Evolutionary conservation across 2,113 vertebrate genomes (phyloP), one percentile per base, ranked within the genome.

Genomic region (Macquaria ambigua): DNA sequence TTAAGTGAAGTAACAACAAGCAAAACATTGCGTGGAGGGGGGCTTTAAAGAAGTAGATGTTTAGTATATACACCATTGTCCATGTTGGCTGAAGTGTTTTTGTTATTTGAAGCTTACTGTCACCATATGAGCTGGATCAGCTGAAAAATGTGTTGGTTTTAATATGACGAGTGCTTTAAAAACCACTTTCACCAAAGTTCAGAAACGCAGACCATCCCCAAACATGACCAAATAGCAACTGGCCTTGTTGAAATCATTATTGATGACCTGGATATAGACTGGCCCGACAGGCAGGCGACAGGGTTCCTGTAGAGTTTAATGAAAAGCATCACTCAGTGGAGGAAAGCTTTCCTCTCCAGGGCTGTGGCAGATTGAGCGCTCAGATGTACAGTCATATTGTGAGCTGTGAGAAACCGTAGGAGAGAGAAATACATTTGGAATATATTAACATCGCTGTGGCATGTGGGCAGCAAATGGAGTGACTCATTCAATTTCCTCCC

Each of bases 381-480:
- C 79, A 84, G 76, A 88, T 81, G 71, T 74, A 82, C 74, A 52
- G 66, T 84, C 70, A 79, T 67, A 72, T 34, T 81, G 73, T 79
- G 81, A 77, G 62, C 62, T 48, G 46, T 31, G 63, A 64, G 59
- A 86, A 85, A 70, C 39, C 59, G 71, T 43, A 66, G 63, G 61
- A 82, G 74, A 79, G 70, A 64, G 52, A 72, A 69, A 82, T 74
- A 72, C 91, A 94, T 93, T 93, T 94, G 93, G 93, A 88, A 87
- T 64, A 52, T 79, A 90, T 94, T 90, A 93, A 73, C 75, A 71
- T 90, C 50, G 61, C 84, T 84, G 90, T 89, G 91, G 91, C 93
- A 90, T 94, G 91, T 75, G 88, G 84, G 83, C 82, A 84, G 84
- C 92, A 93, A 93, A 93, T 93, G 90, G 85, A 87, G 85, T 89